Conservation (phyloP, 2,113 vertebrate species). For the Callaeas wilsoni region DNA sequence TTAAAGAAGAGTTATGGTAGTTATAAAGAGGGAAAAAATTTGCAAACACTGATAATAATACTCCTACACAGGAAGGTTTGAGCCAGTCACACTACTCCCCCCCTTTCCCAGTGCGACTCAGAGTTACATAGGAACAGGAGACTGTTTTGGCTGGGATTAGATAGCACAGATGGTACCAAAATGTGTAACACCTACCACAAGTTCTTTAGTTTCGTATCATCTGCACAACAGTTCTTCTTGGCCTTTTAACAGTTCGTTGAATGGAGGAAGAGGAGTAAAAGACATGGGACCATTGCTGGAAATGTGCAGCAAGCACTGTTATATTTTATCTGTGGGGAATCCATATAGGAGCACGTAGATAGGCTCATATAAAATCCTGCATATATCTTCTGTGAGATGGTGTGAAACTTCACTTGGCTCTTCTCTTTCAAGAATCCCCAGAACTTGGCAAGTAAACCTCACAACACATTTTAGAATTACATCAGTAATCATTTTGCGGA, state of each 20-base stretch:
- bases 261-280: conserved; percentile 44
- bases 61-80: conserved; percentile 59
- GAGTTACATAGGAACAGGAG: conserved; percentile 43
- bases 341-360: background rate
- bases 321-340: conserved; percentile 37
- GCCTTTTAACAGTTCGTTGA: conserved; percentile 37
- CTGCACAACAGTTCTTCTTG: conserved; percentile 30
- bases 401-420: conserved; percentile 60
- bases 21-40: conserved; percentile 63
- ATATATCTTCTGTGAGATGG: conserved; percentile 52
- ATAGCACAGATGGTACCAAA: conserved; percentile 42
- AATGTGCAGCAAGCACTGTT: conserved; percentile 16
- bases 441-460: conserved; percentile 53
- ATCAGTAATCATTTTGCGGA: conserved; percentile 37
- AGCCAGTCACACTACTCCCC: conserved; percentile 54
- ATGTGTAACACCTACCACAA: conserved; percentile 52
- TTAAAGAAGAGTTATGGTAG: conserved; percentile 64
- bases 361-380: conserved; percentile 15
- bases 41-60: conserved; percentile 67
- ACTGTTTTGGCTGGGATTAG: conserved; percentile 49
- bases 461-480: conserved; percentile 46
- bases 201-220: conserved; percentile 47
- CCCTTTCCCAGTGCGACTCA: conserved; percentile 45
- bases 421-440: conserved; percentile 40
- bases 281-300: conserved; percentile 15